A percentile compares a stretch with the other conserved stretches of the same genome.
Conservation (phyloP, 2,113 vertebrate genomes). For the Hyaena hyaena region DNA sequence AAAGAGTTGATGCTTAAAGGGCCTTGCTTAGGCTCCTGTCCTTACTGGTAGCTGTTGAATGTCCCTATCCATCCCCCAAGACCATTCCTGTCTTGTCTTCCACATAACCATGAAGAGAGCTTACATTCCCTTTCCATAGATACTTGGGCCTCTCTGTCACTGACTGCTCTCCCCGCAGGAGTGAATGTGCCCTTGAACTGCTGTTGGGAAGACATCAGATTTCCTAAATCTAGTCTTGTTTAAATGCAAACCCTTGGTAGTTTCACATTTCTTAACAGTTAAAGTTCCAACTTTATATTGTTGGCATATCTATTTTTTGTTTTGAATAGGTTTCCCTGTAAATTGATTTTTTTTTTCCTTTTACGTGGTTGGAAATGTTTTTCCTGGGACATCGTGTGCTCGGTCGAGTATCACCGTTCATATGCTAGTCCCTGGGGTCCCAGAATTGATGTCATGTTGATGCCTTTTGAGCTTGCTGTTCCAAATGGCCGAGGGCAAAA, state of each 20-base stretch:
- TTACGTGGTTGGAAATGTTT: constrained; percentile 57
- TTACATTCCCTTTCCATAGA: neutral
- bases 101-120: neutral
- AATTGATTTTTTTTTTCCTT: constrained; percentile 29
- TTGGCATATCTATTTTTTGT: constrained; percentile 11
- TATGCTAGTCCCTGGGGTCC: neutral
- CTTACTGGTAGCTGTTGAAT: neutral
- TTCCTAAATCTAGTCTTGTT: constrained; percentile 23
- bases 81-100: neutral
- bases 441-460: neutral
- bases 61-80: neutral
- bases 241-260: constrained; percentile 10
- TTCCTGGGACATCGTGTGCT: constrained; percentile 33
- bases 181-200: neutral
- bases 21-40: neutral
- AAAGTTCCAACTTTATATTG: constrained; percentile 40
- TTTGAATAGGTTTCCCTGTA: constrained; percentile 57
- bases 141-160: constrained; percentile 3
- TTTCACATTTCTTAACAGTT: constrained; percentile 16
- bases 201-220: neutral
- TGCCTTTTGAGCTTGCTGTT: constrained; percentile 22
- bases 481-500: neutral
- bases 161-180: neutral
- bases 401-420: constrained; percentile 12
- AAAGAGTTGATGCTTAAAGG: neutral